Evolutionary conservation across 2,888 invertebrate genomes (phyloP), one percentile per base, ranked within the genome.

Genomic region (Zaprionus bogoriensis): DNA sequence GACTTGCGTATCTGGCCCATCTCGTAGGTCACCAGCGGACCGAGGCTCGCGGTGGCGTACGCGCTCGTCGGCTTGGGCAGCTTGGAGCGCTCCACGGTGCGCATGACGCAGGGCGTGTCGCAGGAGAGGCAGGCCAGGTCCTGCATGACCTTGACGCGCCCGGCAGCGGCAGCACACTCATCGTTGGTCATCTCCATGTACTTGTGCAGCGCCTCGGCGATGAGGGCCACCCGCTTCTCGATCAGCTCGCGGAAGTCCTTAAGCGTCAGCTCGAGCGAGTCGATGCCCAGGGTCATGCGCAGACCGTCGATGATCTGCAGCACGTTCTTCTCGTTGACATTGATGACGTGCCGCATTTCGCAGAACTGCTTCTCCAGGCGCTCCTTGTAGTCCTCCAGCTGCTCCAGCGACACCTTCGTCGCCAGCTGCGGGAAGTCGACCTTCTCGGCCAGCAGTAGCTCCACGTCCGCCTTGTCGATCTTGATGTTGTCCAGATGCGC

Each of bases 71-170:
- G 87, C 23, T 91, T 89, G 0, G 93, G 92, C 41, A 91, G 87
- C 47, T 92, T 82, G 0, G 92, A 83, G 0, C 92, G 83, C 20
- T 93, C 92, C 12, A 94, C 92, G n/a, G 92, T 93, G 19, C 91
- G 90, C 95, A 96, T 96, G 3, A 95, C 93, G 1, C 94, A 95
- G 22, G 94, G 93, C 28, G 94, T 94, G 77, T 96, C 95, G 81
- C 96, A 96, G 0, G 95, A 95, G 79, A 96, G 92, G 84, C 96
- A 96, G 73, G 95, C 94, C 12, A 96, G 92, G 73, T 95, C 93
- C 77, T 94, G 95, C 14, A 96, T 89, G 14, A 94, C 90, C 87
- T 92, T 94, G 54, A 91, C 92, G 88, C 94, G 95, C 1, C 94
- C 93, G 3, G 95, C 96, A 3, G 95, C 95, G 0, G 96, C 95